These are phyloP conservation scores for Prochilodus magdalenae DNA, from an alignment of 2,113 vertebrate species.

Conservation along the genomic window DNA sequence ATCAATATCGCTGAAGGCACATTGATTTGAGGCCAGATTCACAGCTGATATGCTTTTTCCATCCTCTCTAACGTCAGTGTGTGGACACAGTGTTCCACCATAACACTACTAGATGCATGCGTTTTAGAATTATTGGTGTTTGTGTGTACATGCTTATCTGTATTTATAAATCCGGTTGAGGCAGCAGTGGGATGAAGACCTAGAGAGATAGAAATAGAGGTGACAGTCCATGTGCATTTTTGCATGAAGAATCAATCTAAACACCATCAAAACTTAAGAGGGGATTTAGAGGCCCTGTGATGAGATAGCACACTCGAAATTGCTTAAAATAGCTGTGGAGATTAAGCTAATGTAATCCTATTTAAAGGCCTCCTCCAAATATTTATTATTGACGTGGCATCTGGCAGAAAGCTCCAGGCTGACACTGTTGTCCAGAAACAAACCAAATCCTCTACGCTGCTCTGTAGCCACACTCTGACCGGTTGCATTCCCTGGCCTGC, in stretches of 20 bases:
- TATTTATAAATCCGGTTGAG: background rate
- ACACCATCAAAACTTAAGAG: constrained; percentile 75
- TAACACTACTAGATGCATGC: background rate
- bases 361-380: constrained; percentile 76
- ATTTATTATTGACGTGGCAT: constrained; percentile 77
- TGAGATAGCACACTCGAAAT: constrained; percentile 70
- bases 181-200: background rate
- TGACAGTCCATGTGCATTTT: constrained; percentile 59
- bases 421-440: constrained; percentile 58
- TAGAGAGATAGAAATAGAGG: background rate
- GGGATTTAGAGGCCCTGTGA: constrained; percentile 71
- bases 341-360: constrained; percentile 80
- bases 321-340: constrained; percentile 74
- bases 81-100: background rate
- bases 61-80: background rate
- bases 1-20: constrained; percentile 12
- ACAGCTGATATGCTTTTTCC: constrained; percentile 1
- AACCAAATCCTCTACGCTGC: background rate
- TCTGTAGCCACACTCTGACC: constrained; percentile 51
- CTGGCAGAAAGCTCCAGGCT: constrained; percentile 70
- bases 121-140: constrained; percentile 35
- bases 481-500: constrained; percentile 58
- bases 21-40: constrained; percentile 41
- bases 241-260: constrained; percentile 72
- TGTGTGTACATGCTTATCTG: constrained; percentile 15